Conservation (phyloP, 2,797 vertebrate genomes). For the Enteromius anoplus region DNA sequence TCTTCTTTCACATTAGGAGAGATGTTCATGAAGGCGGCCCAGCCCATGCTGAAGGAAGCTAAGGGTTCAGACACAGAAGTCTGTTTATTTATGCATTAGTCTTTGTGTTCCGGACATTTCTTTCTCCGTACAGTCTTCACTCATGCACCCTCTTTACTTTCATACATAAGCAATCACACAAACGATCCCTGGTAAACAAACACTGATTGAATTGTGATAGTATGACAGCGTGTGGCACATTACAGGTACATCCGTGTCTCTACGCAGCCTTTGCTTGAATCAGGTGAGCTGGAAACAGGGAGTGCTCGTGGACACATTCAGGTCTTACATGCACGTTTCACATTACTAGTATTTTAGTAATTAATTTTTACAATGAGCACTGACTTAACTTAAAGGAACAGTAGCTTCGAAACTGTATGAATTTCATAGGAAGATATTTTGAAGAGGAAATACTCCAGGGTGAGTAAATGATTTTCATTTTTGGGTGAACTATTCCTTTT, state of each 20-base stretch:
- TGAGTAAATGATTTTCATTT: too few relatives aligned
- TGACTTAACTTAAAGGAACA: too few relatives aligned
- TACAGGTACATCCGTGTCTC: not conserved
- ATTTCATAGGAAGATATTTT: too few relatives aligned
- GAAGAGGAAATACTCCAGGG: too few relatives aligned
- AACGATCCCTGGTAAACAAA: too few relatives aligned
- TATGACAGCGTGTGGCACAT: not conserved
- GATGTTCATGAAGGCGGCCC: conserved; percentile 95
- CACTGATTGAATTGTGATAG: not conserved
- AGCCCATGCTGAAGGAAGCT: conserved; percentile 98
- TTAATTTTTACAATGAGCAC: too few relatives aligned
- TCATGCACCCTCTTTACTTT: not conserved
- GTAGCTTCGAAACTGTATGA: too few relatives aligned
- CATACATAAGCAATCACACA: not conserved
- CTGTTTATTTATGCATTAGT: not conserved
- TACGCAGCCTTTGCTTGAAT: not conserved
- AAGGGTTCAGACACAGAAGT: conserved; percentile 33
- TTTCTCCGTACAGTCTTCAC: not conserved
- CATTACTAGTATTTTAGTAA: not conserved
- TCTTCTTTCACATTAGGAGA: conserved; percentile 98
- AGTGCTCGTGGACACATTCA: not conserved
- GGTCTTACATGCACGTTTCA: not conserved
- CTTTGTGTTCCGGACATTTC: not conserved
- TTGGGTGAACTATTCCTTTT: too few relatives aligned
- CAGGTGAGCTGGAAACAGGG: not conserved